A percentile compares a stretch with the other conserved stretches of the same genome.
These are phyloP conservation scores for Drosophila planitibia DNA, from an alignment of 2,888 invertebrate genomes.

Conservation along the genomic window DNA sequence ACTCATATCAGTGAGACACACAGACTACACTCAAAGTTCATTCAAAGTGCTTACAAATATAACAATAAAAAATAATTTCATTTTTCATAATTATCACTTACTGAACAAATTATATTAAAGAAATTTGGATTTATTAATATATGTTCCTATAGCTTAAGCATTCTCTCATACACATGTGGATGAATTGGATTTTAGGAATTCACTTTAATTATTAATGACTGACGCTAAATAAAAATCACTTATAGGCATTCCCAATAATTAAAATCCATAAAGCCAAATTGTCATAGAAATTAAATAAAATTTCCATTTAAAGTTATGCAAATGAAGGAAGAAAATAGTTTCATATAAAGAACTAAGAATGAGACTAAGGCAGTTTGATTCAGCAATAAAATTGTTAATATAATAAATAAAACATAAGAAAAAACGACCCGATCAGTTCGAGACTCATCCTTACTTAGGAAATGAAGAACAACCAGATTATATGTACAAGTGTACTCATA, in stretches of 20 bases:
- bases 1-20: constrained; percentile 1
- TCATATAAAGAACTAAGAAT: neutral
- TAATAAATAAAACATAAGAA: constrained; percentile 7
- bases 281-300: neutral
- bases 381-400: neutral
- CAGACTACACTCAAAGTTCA: constrained; percentile 15
- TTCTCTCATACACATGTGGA: neutral
- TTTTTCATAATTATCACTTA: neutral
- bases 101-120: neutral
- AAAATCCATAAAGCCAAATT: no score
- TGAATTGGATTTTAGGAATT: neutral
- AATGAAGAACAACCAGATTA: neutral
- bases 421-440: constrained; percentile 5
- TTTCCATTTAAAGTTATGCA: neutral
- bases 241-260: neutral
- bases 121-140: neutral
- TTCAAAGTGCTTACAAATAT: neutral
- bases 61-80: neutral
- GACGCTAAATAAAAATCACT: neutral
- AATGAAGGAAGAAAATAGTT: neutral
- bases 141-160: neutral
- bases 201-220: neutral
- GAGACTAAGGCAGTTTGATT: constrained; percentile 13
- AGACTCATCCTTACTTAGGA: no score
- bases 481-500: neutral